Percentiles rank a stretch among this genome's conserved stretches.
These are phyloP conservation scores for Antheraea yamamai DNA, from an alignment of 2,888 invertebrate genomes.

Conservation along the genomic window DNA sequence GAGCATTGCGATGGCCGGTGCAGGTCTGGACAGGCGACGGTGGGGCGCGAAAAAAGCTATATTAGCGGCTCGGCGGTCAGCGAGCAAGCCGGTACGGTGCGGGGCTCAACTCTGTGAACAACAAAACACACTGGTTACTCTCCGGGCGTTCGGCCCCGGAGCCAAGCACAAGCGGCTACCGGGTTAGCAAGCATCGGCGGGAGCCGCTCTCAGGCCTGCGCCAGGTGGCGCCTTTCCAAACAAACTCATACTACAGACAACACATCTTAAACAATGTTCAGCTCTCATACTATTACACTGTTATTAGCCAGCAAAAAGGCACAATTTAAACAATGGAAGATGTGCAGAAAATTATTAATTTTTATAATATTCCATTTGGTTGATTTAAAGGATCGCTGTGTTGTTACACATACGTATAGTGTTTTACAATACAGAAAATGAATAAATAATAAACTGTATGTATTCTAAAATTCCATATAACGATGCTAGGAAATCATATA, in stretches of 20 bases:
- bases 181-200: conserved; percentile 77
- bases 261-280: conserved; percentile 43
- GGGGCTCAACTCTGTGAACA: conserved; percentile 83
- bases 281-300: conserved; percentile 45
- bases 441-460: not conserved
- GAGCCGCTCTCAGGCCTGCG: conserved; percentile 64
- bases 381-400: not conserved
- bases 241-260: conserved; percentile 25
- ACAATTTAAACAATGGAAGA: conserved; percentile 49
- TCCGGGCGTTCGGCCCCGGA: conserved; percentile 75
- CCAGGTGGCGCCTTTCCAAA: conserved; percentile 29
- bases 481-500: not conserved
- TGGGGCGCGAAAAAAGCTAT: conserved; percentile 80
- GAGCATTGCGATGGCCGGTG: conserved; percentile 78
- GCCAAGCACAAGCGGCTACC: conserved; percentile 81
- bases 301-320: conserved; percentile 59
- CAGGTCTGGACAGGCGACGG: conserved; percentile 73
- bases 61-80: conserved; percentile 82
- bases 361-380: conserved; percentile 34
- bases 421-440: not conserved
- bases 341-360: conserved; percentile 46
- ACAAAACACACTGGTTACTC: conserved; percentile 82
- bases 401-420: not conserved
- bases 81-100: conserved; percentile 81
- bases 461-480: not conserved